These are phyloP conservation scores for Morelia viridis DNA, from an alignment of 2,797 vertebrate species.

Conservation along the genomic window DNA sequence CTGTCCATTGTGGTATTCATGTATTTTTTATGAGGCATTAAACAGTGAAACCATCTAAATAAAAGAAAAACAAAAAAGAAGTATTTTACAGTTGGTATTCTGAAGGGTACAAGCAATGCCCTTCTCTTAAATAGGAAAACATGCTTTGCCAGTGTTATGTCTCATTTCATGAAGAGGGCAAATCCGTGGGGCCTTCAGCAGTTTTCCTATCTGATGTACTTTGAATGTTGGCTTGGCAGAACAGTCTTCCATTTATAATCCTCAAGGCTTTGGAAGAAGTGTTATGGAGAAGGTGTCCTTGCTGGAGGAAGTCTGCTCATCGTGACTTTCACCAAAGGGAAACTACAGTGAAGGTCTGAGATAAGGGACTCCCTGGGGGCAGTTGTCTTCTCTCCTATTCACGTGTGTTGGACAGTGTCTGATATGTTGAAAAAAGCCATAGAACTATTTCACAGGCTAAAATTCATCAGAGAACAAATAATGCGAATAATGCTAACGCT, in stretches of 20 bases:
- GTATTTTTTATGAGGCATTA: neutral
- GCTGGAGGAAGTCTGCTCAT: slow-evolving; percentile 17
- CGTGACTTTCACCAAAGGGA: neutral
- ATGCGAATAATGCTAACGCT: slow-evolving; percentile 55
- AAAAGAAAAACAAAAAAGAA: neutral
- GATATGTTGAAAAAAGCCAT: slow-evolving; percentile 4
- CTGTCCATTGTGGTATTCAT: neutral
- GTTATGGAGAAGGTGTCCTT: neutral
- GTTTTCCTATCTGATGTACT: slow-evolving; percentile 25
- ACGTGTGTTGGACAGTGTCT: neutral
- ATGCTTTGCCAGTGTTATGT: slow-evolving; percentile 15
- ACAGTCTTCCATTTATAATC: neutral
- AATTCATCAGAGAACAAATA: slow-evolving; percentile 41
- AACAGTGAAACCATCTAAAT: neutral
- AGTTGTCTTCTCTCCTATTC: slow-evolving; percentile 1
- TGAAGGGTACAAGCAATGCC: neutral
- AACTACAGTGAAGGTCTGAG: slow-evolving; percentile 6
- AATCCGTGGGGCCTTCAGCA: neutral
- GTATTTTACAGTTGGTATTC: neutral
- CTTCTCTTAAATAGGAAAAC: neutral
- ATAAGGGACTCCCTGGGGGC: neutral
- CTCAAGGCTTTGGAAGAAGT: slow-evolving; percentile 10
- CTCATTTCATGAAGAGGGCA: slow-evolving; percentile 13
- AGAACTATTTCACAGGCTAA: neutral
- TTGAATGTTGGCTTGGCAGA: slow-evolving; percentile 23